These are phyloP conservation scores for Phainopepla nitens DNA, from an alignment of 2,113 vertebrate genomes.

Conservation along the genomic window DNA sequence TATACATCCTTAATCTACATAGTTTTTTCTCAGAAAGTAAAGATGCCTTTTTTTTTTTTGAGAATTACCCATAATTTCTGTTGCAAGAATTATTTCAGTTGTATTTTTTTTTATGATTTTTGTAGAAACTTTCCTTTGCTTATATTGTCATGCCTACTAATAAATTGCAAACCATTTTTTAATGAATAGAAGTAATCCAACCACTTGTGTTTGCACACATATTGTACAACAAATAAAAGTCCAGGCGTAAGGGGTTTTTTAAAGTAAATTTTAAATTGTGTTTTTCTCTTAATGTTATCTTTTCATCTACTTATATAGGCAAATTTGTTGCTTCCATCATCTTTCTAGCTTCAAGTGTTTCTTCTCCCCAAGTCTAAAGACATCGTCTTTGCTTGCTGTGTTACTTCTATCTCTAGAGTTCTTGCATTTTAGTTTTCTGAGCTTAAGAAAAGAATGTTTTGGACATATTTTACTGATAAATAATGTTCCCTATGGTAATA, in stretches of 20 bases:
- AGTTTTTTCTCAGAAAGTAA: background rate
- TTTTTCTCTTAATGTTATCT: background rate
- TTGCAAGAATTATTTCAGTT: background rate
- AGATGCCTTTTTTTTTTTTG: background rate
- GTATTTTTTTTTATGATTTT: background rate
- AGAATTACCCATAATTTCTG: background rate
- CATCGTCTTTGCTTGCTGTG: background rate
- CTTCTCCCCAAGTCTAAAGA: background rate
- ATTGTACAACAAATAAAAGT: background rate
- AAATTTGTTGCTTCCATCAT: background rate
- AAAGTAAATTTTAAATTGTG: background rate
- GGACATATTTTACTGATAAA: background rate
- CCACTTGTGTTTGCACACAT: conserved; percentile 1
- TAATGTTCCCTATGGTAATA: background rate
- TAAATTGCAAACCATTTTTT: background rate
- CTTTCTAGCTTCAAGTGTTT: background rate
- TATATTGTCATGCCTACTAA: background rate
- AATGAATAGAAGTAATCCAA: background rate
- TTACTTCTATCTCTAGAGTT: background rate
- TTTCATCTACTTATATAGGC: background rate
- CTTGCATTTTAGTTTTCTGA: background rate
- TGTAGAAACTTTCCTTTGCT: background rate
- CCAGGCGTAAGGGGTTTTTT: background rate
- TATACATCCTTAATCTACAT: background rate
- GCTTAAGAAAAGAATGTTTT: background rate